phyloP scores from a whole-genome alignment of 2,113 vertebrate species.

The Ovibos moschatus region DNA sequence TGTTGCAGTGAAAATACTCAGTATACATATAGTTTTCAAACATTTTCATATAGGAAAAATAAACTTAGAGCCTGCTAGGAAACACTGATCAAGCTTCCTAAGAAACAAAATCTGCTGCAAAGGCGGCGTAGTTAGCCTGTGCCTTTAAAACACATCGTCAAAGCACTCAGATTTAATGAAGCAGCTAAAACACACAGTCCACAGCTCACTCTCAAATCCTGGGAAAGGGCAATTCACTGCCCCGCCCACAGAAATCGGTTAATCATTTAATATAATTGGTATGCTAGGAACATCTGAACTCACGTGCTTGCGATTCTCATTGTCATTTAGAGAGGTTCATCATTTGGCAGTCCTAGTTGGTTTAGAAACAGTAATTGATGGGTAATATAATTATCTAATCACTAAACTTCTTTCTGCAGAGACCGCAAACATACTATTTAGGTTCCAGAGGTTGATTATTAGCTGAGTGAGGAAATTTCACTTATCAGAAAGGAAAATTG shows the following conservation, averaged over 20 bases:
- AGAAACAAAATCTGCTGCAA: background rate
- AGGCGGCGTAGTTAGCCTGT: background rate
- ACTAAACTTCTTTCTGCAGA: background rate
- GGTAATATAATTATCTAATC: background rate
- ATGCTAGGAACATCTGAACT: background rate
- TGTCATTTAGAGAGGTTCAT: background rate
- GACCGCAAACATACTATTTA: background rate
- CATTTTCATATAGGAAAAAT: background rate
- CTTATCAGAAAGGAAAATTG: background rate
- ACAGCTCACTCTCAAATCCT: background rate
- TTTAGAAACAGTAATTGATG: background rate
- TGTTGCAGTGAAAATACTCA: background rate
- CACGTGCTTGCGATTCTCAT: background rate
- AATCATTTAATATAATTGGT: background rate
- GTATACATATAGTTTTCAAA: background rate
- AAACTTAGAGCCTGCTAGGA: background rate
- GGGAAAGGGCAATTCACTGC: background rate
- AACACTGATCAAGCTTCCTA: background rate
- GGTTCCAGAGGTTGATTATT: background rate
- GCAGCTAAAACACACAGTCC: background rate
- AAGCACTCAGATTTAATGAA: background rate
- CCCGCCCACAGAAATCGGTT: background rate
- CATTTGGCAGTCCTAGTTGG: slow-evolving; percentile 13
- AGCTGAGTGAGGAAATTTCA: slow-evolving; percentile 5
- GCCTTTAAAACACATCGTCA: background rate